Conservation (phyloP, 2,888 invertebrate species). For the Caradrina kadenii region DNA sequence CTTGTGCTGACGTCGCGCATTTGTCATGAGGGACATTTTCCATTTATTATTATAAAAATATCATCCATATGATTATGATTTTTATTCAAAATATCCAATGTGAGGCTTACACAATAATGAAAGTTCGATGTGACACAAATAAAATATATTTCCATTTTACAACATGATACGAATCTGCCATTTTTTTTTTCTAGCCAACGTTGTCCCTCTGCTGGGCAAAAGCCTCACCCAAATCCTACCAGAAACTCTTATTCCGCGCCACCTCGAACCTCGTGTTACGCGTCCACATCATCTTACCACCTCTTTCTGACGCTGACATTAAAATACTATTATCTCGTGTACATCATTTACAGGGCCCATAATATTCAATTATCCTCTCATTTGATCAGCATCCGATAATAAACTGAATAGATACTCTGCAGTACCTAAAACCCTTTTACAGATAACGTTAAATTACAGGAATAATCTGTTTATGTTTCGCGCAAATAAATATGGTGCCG, state of each 20-base stretch:
- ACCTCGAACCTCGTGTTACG: too few species aligned
- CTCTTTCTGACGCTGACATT: neutral
- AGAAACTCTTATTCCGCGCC: too few species aligned
- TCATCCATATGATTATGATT: neutral
- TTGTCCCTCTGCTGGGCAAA: too few species aligned
- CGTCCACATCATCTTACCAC: too few species aligned
- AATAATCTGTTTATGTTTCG: conserved; percentile 41
- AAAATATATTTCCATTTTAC: neutral
- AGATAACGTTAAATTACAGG: conserved; percentile 46
- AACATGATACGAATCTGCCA: too few species aligned
- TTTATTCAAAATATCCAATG: neutral
- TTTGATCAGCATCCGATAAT: conserved; percentile 38
- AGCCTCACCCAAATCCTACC: too few species aligned
- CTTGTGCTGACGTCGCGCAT: neutral
- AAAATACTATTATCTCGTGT: neutral
- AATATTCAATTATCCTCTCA: conserved; percentile 20
- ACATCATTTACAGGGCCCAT: neutral
- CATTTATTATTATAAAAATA: neutral
- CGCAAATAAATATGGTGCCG: conserved; percentile 27
- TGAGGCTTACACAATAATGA: neutral
- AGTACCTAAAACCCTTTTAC: conserved; percentile 36
- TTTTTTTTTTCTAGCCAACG: too few species aligned
- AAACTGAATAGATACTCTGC: conserved; percentile 16
- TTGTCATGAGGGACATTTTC: neutral
- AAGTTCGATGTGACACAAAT: neutral